Conservation (phyloP, 1,140 invertebrate genomes). For the Laupala kohalensis region DNA sequence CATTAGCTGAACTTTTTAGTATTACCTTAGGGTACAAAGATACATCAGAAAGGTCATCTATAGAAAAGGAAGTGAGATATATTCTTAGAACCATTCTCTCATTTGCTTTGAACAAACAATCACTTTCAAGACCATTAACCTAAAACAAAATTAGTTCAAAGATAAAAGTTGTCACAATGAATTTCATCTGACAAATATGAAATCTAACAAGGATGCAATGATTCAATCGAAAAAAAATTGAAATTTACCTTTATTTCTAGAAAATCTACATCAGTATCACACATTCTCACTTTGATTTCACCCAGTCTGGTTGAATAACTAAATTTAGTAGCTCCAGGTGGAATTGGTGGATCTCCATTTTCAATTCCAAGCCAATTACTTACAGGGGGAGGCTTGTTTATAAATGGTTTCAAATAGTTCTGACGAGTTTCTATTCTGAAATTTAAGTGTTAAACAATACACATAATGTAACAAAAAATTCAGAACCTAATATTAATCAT, state of each 20-base stretch:
- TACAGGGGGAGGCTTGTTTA: neutral
- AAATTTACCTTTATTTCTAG: conserved; percentile 41
- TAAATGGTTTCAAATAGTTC: neutral
- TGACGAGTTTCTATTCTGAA: conserved; percentile 33
- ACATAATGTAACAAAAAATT: too few relatives aligned
- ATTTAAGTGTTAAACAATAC: too few relatives aligned
- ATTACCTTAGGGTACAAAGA: conserved; percentile 67
- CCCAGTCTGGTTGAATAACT: conserved; percentile 57
- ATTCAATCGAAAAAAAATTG: neutral
- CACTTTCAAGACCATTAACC: conserved; percentile 50
- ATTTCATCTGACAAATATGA: too few relatives aligned
- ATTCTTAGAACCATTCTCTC: conserved; percentile 59
- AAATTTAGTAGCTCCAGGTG: conserved; percentile 58
- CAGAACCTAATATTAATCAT: too few relatives aligned
- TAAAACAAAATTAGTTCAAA: conserved; percentile 12
- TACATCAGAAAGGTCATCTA: conserved; percentile 59
- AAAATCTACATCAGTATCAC: conserved; percentile 55
- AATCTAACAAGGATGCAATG: too few relatives aligned
- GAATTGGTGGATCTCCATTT: conserved; percentile 47
- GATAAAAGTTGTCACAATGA: too few relatives aligned
- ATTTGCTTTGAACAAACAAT: conserved; percentile 65
- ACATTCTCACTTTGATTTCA: conserved; percentile 42
- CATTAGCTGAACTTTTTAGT: neutral
- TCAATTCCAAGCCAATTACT: conserved; percentile 1
- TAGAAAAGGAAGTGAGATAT: conserved; percentile 46